Base-by-base conservation (phyloP, 1,140 invertebrate species). In the Drosophila arizonae region DNA sequence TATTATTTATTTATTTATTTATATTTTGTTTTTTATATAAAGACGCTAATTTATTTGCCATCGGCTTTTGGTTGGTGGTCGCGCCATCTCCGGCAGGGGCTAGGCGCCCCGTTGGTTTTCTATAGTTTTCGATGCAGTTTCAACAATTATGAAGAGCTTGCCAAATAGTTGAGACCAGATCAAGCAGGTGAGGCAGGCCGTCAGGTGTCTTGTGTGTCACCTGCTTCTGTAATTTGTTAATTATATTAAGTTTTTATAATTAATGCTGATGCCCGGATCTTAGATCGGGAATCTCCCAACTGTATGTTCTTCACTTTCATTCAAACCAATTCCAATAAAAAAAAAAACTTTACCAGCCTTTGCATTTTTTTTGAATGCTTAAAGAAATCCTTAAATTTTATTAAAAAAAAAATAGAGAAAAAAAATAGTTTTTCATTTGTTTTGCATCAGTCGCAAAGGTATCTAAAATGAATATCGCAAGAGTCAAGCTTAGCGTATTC, bases 1-100 rank as follows among this genome's bases (percentile, higher is more conserved):
- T 46, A 15, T 46, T 45, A 45, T 45, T 15, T 45, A 45, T 45
- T 15, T 45, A 17, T 3, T 4, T 17, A 9, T 55, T 33, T 45
- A 6, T 15, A 6, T 17, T 11, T 6, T 11, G 9, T 8, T 55
- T 26, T 71, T 50, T 52, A 71, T 71, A 77, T 71, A 74, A 88
- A 84, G 79, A 84, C 84, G 79, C 79, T 88, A 87, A 87, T 88
- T 87, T 88, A 88, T 87, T 84, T 84, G 76, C 64, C 69, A 66
- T 33, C 43, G 68, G 17, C 60, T 72, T 76, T 50, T 51, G 50
- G 48, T 48, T 21, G 56, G 70, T 36, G 51, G 21, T 67, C 48
- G 51, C 69, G 45, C 54, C 61, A 63, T 24, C 45, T 48, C 45
- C 15, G 8, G 48, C 21, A 41, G 52, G 15, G 58, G 55, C 66